Conservation (phyloP, 2,113 vertebrate genomes). For the Cacatua alba region DNA sequence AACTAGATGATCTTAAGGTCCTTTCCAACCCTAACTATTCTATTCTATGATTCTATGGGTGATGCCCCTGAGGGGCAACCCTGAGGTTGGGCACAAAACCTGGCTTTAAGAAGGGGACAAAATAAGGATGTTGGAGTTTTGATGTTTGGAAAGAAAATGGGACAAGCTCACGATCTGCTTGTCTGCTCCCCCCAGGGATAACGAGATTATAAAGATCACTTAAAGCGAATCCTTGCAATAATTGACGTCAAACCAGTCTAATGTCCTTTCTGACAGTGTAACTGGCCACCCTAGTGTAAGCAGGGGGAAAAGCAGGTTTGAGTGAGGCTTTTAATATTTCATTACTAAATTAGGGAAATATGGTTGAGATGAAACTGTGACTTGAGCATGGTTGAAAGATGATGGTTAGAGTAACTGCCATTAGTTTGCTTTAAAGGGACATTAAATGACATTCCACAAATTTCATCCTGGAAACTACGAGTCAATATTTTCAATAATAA, state of each 20-base stretch:
- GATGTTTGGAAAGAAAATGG: not conserved
- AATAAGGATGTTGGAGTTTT: not conserved
- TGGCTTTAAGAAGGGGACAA: not conserved
- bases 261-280: not conserved
- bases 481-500: not conserved
- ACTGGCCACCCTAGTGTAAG: not conserved
- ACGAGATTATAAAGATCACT: constrained; percentile 7
- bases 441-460: not conserved
- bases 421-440: not conserved
- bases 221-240: not conserved
- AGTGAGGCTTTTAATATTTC: not conserved
- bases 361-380: not conserved
- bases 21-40: too few species aligned
- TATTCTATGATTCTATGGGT: too few species aligned
- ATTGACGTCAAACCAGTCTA: not conserved
- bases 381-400: not conserved
- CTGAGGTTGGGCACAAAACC: not conserved
- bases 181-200: not conserved
- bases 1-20: too few species aligned
- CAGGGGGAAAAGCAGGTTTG: not conserved
- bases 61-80: not conserved
- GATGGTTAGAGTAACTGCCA: not conserved
- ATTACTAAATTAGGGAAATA: not conserved
- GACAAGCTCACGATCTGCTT: not conserved
- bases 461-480: not conserved